Conservation (phyloP, 2,888 invertebrate genomes). For the Pilophorus perplexus region DNA sequence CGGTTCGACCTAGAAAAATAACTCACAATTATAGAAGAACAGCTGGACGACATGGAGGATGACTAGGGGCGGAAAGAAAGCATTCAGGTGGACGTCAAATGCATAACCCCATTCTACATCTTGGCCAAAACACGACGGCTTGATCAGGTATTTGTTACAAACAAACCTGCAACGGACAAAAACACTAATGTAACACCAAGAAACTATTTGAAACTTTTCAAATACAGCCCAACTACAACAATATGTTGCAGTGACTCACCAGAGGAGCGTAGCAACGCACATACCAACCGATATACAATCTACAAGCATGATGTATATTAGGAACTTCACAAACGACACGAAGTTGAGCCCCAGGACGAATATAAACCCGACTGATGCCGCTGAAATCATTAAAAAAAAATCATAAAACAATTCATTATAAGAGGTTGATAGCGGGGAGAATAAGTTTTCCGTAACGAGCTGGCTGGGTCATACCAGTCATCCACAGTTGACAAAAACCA, state of each 20-base stretch:
- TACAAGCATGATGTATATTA: slow-evolving; percentile 87
- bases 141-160: slow-evolving; percentile 73
- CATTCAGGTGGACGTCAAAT: slow-evolving; percentile 98
- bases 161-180: slow-evolving; percentile 62
- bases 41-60: slow-evolving; percentile 90
- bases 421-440: no score
- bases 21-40: slow-evolving; percentile 74
- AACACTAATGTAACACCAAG: neutral
- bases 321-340: slow-evolving; percentile 72
- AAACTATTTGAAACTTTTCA: neutral
- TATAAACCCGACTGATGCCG: slow-evolving; percentile 86
- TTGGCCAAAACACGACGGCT: slow-evolving; percentile 62
- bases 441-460: no score
- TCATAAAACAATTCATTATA: no score
- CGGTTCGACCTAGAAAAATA: neutral
- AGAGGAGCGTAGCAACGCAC: slow-evolving; percentile 70
- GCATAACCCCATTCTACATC: slow-evolving; percentile 98
- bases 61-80: slow-evolving; percentile 94
- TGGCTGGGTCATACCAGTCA: no score
- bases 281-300: slow-evolving; percentile 90
- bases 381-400: no score
- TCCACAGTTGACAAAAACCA: no score
- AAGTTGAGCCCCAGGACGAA: slow-evolving; percentile 70
- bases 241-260: slow-evolving; percentile 37
- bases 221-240: neutral